These are phyloP conservation scores for Apodemia mormo DNA, from an alignment of 2,888 invertebrate species.

Conservation along the genomic window DNA sequence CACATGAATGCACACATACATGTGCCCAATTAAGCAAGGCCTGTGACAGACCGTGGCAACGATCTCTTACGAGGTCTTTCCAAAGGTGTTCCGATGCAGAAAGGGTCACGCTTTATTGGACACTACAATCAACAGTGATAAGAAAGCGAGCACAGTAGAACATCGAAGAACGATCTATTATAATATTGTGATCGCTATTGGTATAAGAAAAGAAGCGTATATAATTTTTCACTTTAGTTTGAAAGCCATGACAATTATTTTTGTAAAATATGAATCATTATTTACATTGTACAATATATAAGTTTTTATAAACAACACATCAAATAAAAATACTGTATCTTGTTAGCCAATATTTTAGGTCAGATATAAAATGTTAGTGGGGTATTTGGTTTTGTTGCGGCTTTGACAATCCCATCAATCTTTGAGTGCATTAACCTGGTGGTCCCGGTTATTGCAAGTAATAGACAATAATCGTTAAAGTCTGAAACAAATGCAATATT, in stretches of 20 bases:
- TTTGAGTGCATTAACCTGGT: too few species aligned
- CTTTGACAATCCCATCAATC: too few species aligned
- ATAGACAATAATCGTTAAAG: too few species aligned
- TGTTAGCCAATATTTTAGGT: too few species aligned
- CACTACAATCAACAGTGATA: constrained; percentile 62
- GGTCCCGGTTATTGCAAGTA: too few species aligned
- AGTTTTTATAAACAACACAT: neutral
- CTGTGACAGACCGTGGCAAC: constrained; percentile 65
- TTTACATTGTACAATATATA: neutral
- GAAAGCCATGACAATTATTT: neutral
- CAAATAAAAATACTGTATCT: too few species aligned
- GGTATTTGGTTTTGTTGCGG: too few species aligned
- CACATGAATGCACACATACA: constrained; percentile 72
- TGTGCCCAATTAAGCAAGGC: constrained; percentile 70
- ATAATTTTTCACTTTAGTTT: constrained; percentile 12
- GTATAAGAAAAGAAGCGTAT: constrained; percentile 32
- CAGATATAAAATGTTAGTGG: too few species aligned
- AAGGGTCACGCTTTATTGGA: constrained; percentile 59
- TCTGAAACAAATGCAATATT: too few species aligned
- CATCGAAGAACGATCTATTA: constrained; percentile 38
- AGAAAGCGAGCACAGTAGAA: constrained; percentile 67
- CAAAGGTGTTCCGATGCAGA: constrained; percentile 49
- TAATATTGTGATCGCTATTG: constrained; percentile 39
- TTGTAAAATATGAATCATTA: neutral
- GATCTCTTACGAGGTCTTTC: constrained; percentile 51